Evolutionary conservation across 2,888 invertebrate species (phyloP), one percentile per base, ranked within the genome.

Genomic region (Drosophila gaucha): DNA sequence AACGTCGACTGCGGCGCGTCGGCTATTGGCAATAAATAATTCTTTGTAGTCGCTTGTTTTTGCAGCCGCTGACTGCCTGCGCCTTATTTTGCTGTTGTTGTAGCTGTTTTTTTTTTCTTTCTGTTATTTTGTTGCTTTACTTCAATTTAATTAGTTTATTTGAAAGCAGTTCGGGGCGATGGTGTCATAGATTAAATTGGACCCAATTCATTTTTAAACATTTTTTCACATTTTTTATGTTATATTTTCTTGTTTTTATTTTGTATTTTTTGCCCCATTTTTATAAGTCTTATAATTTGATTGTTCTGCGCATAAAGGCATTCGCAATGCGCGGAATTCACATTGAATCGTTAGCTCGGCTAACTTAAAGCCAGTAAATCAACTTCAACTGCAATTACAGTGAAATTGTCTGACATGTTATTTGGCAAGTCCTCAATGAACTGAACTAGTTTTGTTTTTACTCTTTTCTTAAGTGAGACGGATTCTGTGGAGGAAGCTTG

Each of bases 61-160:
- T 60, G 28, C 36, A 62, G 39, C 10, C 49, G 31, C 31, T 63
- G 63, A 30, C 30, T 38, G 64, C 64, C 63, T 64, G 71, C 57
- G 69, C 46, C 70, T 70, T 62, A 33, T 69, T 69, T 50, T 31
- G 9, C 5, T 14, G 20, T 49, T 43, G 22, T 36, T 30, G 18
- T 63, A 49, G 31, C 43, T 60, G n/a, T 20, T 41, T 26, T 26
- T 36, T 9, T 52, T 54, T 38, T 59, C 39, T 12, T 14, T 56
- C 16, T 54, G 62, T 63, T 63, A 38, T 43, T 46, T 66, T 50
- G 72, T 55, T 60, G 60, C 74, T 77, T 75, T 78, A 70, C 83
- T 75, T 82, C 83, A 85, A 86, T 82, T 82, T 87, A 82, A 82
- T 82, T 87, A 82, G 82, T 87, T 82, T 87, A 88, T 82, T 82